phyloP scores from a whole-genome alignment of 1,140 invertebrate genomes.

The Drosophila virilis region DNA sequence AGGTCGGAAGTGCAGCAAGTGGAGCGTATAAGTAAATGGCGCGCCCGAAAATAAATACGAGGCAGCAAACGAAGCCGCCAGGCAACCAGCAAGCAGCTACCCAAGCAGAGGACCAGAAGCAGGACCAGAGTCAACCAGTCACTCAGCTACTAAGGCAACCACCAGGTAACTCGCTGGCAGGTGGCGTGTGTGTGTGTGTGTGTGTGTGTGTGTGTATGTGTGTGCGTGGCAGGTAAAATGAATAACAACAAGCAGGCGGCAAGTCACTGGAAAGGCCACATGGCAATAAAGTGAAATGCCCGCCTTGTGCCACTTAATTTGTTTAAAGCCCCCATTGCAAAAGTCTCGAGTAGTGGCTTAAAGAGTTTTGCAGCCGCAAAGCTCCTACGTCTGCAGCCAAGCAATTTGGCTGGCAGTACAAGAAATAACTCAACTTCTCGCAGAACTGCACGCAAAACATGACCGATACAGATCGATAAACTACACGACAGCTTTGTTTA shows the following conservation, averaged over 20 bases:
- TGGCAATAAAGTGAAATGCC: slow-evolving; percentile 62
- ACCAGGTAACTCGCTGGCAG: slow-evolving; percentile 25
- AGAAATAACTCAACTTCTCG: slow-evolving; percentile 20
- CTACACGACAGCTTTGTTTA: background rate
- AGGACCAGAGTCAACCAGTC: slow-evolving; percentile 34
- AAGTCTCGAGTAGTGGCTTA: slow-evolving; percentile 46
- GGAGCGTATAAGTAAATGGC: slow-evolving; percentile 60
- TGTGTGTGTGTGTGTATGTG: background rate
- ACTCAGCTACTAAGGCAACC: slow-evolving; percentile 44
- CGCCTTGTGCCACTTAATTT: slow-evolving; percentile 76
- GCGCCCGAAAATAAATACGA: slow-evolving; percentile 64
- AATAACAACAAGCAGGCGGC: slow-evolving; percentile 56
- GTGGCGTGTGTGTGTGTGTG: slow-evolving; percentile 5
- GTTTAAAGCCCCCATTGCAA: slow-evolving; percentile 52
- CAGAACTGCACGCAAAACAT: background rate
- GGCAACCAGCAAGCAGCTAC: slow-evolving; percentile 3
- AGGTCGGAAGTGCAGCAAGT: slow-evolving; percentile 59
- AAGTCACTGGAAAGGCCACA: slow-evolving; percentile 26
- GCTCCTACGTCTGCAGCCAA: background rate
- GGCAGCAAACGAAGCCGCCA: slow-evolving; percentile 34
- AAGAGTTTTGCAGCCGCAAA: slow-evolving; percentile 27
- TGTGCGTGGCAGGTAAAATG: slow-evolving; percentile 47
- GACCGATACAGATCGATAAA: slow-evolving; percentile 10
- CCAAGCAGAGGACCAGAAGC: background rate
- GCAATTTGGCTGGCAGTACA: slow-evolving; percentile 11